Percentiles rank a stretch among this genome's conserved stretches.
These are phyloP conservation scores for Nemopilema nomurai DNA, from an alignment of 30 jellyfish, hydroid and myxozoan genomes.

Conservation along the genomic window DNA sequence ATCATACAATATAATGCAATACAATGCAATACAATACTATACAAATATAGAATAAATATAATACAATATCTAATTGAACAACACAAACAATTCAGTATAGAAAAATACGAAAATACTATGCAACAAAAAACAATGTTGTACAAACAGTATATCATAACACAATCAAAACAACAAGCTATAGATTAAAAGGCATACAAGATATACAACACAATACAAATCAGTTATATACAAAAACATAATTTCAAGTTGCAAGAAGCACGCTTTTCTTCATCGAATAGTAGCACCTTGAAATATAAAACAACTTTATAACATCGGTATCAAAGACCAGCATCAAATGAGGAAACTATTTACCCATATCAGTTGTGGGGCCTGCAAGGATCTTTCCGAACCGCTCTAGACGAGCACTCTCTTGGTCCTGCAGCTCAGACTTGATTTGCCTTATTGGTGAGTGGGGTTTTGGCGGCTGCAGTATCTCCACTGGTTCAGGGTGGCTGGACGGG, in stretches of 20 bases:
- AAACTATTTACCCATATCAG: slow-evolving; percentile 90
- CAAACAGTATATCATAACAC: not conserved
- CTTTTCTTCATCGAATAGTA: no score
- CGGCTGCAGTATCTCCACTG: slow-evolving; percentile 28
- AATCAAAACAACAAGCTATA: no score
- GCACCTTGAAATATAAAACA: no score
- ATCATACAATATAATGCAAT: not conserved
- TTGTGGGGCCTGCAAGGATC: slow-evolving; percentile 92
- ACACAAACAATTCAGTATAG: not conserved
- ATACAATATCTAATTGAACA: not conserved
- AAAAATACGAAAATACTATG: not conserved
- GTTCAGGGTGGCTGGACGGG: slow-evolving; percentile 51
- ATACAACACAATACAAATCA: no score
- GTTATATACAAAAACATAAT: no score
- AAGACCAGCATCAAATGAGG: no score
- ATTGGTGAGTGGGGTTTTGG: slow-evolving; percentile 81
- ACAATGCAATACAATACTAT: not conserved
- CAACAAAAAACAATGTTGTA: not conserved
- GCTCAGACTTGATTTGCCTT: slow-evolving; percentile 59
- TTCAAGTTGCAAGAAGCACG: no score
- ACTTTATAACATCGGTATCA: no score
- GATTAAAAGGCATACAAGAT: no score
- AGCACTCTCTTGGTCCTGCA: slow-evolving; percentile 89
- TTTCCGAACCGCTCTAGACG: slow-evolving; percentile 92
- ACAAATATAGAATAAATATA: no score